Evolutionary conservation across 2,113 vertebrate species (phyloP).

Genomic region (Taurulus bubalis): DNA sequence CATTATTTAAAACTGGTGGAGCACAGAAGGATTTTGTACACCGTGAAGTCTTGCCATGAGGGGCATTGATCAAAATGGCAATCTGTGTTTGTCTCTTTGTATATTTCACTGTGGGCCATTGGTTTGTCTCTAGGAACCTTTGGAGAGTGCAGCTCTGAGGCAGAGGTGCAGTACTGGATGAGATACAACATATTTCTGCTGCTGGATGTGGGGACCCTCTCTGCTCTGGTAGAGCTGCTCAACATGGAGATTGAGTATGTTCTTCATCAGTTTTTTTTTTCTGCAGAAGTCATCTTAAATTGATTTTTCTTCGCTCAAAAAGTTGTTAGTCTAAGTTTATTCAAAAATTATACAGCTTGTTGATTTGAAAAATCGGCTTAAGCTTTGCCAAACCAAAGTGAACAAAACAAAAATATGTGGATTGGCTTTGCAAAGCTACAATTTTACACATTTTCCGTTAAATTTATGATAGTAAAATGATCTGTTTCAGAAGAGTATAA

Average conservation of each 20-base stretch:
- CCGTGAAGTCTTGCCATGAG: neutral
- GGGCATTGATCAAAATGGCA: neutral
- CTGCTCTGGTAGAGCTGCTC: conserved; percentile 95
- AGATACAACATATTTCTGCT: conserved; percentile 96
- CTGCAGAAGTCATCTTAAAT: neutral
- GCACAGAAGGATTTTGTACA: neutral
- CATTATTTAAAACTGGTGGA: neutral
- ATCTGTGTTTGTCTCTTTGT: neutral
- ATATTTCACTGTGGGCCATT: neutral
- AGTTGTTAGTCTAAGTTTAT: neutral
- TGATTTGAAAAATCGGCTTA: neutral
- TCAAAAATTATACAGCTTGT: neutral
- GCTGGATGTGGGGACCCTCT: conserved; percentile 94
- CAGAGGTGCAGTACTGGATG: conserved; percentile 95
- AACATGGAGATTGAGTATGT: conserved; percentile 99
- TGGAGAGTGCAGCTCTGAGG: conserved; percentile 92
- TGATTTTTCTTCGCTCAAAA: neutral
- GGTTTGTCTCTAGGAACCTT: conserved; percentile 88
- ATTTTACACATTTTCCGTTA: neutral
- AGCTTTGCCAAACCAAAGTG: neutral
- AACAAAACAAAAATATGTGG: neutral
- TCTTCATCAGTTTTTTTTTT: neutral
- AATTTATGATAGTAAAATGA: neutral
- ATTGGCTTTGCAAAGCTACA: neutral
- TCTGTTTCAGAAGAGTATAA: neutral